Evolutionary conservation across 2,113 vertebrate species (phyloP).

Genomic region (Psettodes erumei): DNA sequence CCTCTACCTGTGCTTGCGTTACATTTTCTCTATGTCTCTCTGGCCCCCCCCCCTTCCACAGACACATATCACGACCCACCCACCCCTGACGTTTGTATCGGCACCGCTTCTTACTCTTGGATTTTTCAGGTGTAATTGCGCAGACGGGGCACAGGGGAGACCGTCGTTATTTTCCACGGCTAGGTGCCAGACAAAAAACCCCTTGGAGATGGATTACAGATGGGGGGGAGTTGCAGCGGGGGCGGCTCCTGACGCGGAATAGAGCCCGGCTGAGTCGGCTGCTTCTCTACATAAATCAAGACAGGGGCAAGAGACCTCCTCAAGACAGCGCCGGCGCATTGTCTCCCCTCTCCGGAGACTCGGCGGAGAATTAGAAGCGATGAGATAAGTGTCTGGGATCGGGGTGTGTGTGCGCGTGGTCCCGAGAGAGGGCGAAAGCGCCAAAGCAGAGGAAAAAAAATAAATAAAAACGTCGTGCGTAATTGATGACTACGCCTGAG

Average conservation of each 20-base stretch:
- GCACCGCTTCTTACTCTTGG: conserved; percentile 30
- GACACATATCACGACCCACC: conserved; percentile 29
- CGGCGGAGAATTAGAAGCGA: conserved; percentile 52
- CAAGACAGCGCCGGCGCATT: conserved; percentile 59
- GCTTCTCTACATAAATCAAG: conserved; percentile 77
- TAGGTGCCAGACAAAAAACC: conserved; percentile 64
- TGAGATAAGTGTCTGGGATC: conserved; percentile 69
- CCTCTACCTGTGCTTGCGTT: conserved; percentile 50
- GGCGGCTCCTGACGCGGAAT: conserved; percentile 42
- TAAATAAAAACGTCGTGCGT: no score
- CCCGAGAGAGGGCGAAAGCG: no score
- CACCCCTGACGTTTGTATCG: conserved; percentile 43
- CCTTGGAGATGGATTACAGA: conserved; percentile 67
- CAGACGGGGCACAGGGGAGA: conserved; percentile 44
- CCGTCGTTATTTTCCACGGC: conserved; percentile 48
- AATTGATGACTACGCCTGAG: conserved; percentile 67
- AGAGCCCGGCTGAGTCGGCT: conserved; percentile 58
- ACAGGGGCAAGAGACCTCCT: conserved; percentile 67
- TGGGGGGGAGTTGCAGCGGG: conserved; percentile 30
- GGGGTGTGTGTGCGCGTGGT: conserved; percentile 16
- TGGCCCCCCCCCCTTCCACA: neutral
- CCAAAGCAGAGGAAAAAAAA: conserved; percentile 66
- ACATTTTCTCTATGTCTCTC: conserved; percentile 27
- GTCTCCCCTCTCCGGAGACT: conserved; percentile 69
- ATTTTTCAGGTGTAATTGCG: conserved; percentile 52